phyloP scores from a whole-genome alignment of 2,888 invertebrate species.

The Aricia artaxerxes region DNA sequence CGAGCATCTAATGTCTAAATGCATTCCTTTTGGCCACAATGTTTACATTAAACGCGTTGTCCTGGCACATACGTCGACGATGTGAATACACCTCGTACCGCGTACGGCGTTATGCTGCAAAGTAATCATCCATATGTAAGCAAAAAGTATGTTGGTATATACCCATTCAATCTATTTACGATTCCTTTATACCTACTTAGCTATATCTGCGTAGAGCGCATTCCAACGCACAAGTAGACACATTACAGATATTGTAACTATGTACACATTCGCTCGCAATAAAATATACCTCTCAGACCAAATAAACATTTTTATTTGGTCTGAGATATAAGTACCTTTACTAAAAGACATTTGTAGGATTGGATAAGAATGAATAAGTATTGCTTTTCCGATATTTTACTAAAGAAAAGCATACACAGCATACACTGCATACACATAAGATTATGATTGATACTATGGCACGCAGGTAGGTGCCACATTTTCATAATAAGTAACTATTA shows the following conservation, averaged over 20 bases:
- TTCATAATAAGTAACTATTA: no score
- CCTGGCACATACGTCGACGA: constrained; percentile 49
- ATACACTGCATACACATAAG: no score
- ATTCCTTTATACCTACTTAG: constrained; percentile 68
- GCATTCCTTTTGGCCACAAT: constrained; percentile 75
- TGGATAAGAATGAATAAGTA: background rate
- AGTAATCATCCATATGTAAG: constrained; percentile 62
- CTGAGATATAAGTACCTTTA: background rate
- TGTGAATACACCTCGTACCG: constrained; percentile 60
- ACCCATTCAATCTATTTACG: constrained; percentile 80
- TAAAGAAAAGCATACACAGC: background rate
- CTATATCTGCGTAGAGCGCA: constrained; percentile 63
- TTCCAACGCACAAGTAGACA: constrained; percentile 69
- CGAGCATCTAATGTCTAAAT: constrained; percentile 73
- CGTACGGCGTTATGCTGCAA: constrained; percentile 60
- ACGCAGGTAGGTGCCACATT: no score
- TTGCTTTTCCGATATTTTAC: background rate
- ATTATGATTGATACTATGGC: no score
- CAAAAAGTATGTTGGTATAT: constrained; percentile 68
- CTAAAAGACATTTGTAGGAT: background rate
- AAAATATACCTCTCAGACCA: constrained; percentile 34
- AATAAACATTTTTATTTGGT: no score
- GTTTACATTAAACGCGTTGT: constrained; percentile 73
- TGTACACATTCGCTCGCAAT: constrained; percentile 49
- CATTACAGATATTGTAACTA: constrained; percentile 54